Base-by-base conservation (phyloP, 2,888 invertebrate genomes). In the Oscheius myriophilus region DNA sequence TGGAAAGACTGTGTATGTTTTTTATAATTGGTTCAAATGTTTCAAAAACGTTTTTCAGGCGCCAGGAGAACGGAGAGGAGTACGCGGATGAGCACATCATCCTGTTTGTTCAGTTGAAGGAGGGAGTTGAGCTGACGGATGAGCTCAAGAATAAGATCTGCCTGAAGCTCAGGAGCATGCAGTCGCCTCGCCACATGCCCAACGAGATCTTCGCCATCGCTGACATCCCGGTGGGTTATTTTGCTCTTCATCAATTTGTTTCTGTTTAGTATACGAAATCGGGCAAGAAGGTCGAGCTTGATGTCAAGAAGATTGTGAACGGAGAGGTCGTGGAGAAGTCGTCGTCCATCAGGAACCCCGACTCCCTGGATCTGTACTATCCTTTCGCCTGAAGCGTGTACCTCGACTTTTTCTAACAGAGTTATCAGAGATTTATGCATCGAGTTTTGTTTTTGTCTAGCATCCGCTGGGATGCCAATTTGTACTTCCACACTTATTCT, bases 241-340 rank as follows among this genome's bases (percentile, higher is more conserved):
- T 55, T 55, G 6, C 9, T 6, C 4, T 9, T 9, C 33, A 3
- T 6, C 9, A 16, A 53, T 33, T 6, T 33, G 3, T 33, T 33
- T 33, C 9, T 6, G 4, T 33, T 33, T 33, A 89, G 89, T 90
- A 90, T 83, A 90, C 90, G 23, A 88, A 89, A 68, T 90, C 88
- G 81, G 90, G 90, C 2, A 90, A 90, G 85, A 90, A 90, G 79
- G 90, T 90, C 39, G 90, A 90, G 83, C 87, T 90, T 9, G 90
- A 90, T 1, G 89, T 90, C 23, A 87, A 89, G 75, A 88, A 89
- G 73, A 87, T 89, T 11, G 86, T 90, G 33, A 86, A 87, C 64
- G 88, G 88, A 2, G 86, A 88, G 71, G 82, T 86, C 49, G 89
- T 89, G 0, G 87, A 87, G 71, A 89, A 89, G 76, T 83, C 87